Evolutionary conservation across 2,113 vertebrate species (phyloP).

Genomic region (Nettapus auritus): DNA sequence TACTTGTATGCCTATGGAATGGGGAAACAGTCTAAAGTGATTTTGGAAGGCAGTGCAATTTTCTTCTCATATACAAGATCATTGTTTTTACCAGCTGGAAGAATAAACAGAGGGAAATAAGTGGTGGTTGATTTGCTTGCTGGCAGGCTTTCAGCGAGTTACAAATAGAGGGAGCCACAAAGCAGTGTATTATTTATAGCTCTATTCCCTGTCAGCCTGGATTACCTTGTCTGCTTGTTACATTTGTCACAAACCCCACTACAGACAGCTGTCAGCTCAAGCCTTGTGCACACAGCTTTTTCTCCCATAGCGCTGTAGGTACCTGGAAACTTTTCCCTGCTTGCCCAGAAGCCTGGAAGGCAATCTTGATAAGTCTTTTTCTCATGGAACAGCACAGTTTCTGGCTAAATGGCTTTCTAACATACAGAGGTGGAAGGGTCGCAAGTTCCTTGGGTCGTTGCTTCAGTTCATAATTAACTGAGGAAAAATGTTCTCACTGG

Average conservation of each 20-base stretch:
- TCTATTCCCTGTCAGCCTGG: background rate
- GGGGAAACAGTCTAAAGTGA: background rate
- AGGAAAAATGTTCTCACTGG: background rate
- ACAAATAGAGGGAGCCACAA: background rate
- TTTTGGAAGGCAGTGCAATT: background rate
- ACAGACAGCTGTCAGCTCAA: background rate
- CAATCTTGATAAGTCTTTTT: rapidly evolving
- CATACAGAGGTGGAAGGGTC: background rate
- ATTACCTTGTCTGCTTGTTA: background rate
- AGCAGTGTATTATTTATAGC: background rate
- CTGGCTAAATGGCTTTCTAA: background rate
- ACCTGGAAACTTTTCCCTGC: background rate
- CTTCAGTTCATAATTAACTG: background rate
- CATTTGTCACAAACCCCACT: background rate
- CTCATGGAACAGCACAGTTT: background rate
- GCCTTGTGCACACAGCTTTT: background rate
- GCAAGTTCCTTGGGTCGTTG: background rate
- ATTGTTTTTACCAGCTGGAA: background rate
- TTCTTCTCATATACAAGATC: background rate
- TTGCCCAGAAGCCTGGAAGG: background rate
- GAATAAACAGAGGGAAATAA: background rate
- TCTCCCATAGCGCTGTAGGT: rapidly evolving
- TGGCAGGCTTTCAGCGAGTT: background rate
- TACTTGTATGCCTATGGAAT: background rate
- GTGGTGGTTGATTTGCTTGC: background rate